These are phyloP conservation scores for Varanus salvator DNA, from an alignment of 2,113 vertebrate genomes.

Conservation along the genomic window DNA sequence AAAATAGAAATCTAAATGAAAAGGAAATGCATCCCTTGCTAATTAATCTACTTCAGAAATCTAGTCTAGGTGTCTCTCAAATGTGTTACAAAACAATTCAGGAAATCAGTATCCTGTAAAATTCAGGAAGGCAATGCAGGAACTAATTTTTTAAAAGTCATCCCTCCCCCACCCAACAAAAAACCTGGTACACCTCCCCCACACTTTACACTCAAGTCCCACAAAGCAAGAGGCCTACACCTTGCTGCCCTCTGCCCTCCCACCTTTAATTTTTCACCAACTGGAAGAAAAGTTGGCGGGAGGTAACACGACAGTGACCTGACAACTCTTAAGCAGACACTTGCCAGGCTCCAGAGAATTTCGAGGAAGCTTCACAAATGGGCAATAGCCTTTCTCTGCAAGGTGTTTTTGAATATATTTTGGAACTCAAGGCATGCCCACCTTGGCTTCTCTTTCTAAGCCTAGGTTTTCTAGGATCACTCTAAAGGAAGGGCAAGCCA, in stretches of 20 bases:
- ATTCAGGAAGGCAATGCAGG: background rate
- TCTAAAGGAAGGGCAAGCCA: background rate
- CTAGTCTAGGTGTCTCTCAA: background rate
- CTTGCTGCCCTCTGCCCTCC: background rate
- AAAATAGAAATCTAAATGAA: background rate
- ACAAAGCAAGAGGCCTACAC: background rate
- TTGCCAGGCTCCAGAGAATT: background rate
- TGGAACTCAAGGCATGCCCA: background rate
- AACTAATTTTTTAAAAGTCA: background rate
- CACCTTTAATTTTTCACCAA: background rate
- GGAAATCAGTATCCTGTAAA: background rate
- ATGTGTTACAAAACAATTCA: background rate
- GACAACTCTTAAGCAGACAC: background rate
- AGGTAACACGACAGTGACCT: background rate
- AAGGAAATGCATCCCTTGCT: background rate
- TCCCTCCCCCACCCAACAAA: background rate
- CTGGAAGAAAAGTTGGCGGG: slow-evolving; percentile 3
- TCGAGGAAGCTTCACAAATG: background rate
- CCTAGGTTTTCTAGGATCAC: too few species aligned
- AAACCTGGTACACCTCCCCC: background rate
- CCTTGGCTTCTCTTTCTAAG: background rate
- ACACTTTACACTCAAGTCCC: background rate
- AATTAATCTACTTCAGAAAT: too few species aligned
- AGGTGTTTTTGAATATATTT: background rate
- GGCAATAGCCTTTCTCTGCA: background rate